Conservation (phyloP, 1,140 invertebrate genomes). For the Leptonema lineaticorne region DNA sequence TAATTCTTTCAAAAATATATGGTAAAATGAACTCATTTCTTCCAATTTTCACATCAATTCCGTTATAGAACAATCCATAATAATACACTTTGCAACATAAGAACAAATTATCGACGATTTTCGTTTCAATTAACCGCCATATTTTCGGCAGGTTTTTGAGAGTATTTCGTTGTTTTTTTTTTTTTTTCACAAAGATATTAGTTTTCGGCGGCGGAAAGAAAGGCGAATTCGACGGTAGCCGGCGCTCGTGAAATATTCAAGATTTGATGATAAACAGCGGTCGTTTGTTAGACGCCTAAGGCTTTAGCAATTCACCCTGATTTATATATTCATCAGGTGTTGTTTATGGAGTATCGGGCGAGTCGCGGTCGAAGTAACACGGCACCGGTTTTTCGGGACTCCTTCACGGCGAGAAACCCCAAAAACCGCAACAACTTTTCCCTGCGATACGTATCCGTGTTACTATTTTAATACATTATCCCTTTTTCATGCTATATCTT, state of each 20-base stretch:
- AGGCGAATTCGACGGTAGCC: background rate
- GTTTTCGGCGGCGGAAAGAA: background rate
- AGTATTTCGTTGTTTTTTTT: background rate
- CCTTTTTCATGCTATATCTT: no score
- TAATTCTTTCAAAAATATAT: no score
- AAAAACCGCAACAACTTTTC: conserved; percentile 9
- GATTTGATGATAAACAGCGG: conserved; percentile 24
- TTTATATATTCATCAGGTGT: conserved; percentile 41
- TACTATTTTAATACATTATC: no score
- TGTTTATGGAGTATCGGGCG: conserved; percentile 37
- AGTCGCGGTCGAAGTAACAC: conserved; percentile 9
- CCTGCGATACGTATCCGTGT: no score
- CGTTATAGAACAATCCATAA: no score
- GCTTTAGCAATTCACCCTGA: conserved; percentile 34
- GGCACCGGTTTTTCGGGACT: background rate
- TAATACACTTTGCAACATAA: no score
- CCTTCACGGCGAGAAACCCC: background rate
- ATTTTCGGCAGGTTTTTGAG: no score
- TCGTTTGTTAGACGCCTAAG: conserved; percentile 17
- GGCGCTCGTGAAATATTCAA: conserved; percentile 14
- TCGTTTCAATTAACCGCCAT: no score
- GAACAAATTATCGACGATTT: no score
- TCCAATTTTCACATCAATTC: no score
- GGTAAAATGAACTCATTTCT: no score
- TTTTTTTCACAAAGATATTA: background rate